Evolutionary conservation across 2,797 vertebrate species (phyloP).

Genomic region (Gouania willdenowi): DNA sequence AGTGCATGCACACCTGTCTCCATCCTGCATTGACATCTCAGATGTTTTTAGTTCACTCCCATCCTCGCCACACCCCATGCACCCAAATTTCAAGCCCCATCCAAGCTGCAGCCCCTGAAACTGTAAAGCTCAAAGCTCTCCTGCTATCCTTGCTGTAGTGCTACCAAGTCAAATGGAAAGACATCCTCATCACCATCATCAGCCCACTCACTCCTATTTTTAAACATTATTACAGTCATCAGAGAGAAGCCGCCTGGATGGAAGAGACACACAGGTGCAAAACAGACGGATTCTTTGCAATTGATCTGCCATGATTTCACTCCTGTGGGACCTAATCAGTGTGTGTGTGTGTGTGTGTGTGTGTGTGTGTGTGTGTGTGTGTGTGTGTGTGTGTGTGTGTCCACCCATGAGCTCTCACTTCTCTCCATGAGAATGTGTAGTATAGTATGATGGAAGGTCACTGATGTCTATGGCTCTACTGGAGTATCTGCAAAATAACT

Average conservation of each 20-base stretch:
- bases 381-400: neutral
- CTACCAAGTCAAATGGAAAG: conserved; percentile 30
- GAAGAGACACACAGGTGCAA: conserved; percentile 35
- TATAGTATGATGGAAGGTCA: conserved; percentile 7
- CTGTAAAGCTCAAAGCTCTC: conserved; percentile 29
- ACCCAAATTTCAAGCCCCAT: neutral
- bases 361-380: neutral
- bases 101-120: conserved; percentile 8
- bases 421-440: conserved; percentile 4
- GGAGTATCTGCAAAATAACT: conserved; percentile 39
- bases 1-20: neutral
- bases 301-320: conserved; percentile 16
- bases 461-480: conserved; percentile 26
- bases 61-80: neutral
- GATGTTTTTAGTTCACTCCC: neutral
- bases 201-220: conserved; percentile 46
- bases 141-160: conserved; percentile 13
- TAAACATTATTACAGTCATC: conserved; percentile 48
- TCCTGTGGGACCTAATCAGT: neutral
- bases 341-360: neutral
- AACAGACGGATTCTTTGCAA: conserved; percentile 11
- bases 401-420: conserved; percentile 1
- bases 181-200: conserved; percentile 22
- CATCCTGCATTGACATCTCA: conserved; percentile 12
- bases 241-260: conserved; percentile 21